phyloP scores from a whole-genome alignment of 2,113 vertebrate genomes.

The Prunella fulvescens region DNA sequence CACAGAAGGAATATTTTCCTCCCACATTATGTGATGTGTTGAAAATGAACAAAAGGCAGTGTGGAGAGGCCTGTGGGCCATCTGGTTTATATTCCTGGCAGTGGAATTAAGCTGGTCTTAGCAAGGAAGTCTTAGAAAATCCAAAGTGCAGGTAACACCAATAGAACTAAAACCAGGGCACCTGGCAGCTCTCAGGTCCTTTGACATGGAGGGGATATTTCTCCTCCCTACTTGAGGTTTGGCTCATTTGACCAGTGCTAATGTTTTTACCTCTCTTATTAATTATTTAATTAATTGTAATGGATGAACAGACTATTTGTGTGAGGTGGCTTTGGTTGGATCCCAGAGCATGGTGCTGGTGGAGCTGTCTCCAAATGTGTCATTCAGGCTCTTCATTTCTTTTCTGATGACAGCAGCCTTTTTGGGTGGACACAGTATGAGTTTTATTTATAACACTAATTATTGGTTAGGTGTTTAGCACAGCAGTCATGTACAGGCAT shows the following conservation, averaged over 20 bases:
- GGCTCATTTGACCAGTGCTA: background rate
- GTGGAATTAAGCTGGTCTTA: background rate
- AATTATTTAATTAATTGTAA: background rate
- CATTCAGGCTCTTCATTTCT: background rate
- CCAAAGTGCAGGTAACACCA: background rate
- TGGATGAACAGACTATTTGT: rapidly evolving
- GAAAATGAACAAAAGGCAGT: background rate
- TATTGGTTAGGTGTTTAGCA: background rate
- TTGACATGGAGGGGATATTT: background rate
- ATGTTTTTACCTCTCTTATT: background rate
- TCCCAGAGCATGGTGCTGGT: background rate
- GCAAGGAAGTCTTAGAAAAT: background rate
- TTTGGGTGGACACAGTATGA: background rate
- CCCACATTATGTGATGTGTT: background rate
- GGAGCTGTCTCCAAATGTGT: rapidly evolving
- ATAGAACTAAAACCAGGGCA: background rate
- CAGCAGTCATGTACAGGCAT: background rate
- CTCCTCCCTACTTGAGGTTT: background rate
- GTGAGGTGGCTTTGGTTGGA: background rate
- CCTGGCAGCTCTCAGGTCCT: background rate
- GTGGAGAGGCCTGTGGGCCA: background rate
- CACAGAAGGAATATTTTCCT: background rate
- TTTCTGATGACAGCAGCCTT: background rate
- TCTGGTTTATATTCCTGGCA: background rate
- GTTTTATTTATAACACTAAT: background rate